phyloP scores from a whole-genome alignment of 2,888 invertebrate genomes.

The Atethmia centrago region DNA sequence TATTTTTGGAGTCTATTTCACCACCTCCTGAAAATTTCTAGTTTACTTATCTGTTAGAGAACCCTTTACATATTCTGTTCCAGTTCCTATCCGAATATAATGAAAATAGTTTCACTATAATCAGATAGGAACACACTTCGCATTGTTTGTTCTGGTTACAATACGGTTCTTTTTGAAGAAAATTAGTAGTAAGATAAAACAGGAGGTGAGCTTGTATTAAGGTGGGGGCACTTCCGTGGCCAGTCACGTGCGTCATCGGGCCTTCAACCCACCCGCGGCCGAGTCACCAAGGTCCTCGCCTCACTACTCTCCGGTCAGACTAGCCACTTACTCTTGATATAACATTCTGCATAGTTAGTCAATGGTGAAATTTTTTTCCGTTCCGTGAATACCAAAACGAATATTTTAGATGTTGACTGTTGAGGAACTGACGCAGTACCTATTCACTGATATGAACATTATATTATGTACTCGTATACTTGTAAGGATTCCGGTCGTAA shows the following conservation, averaged over 20 bases:
- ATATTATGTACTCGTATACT: slow-evolving; percentile 3
- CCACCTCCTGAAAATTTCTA: not conserved
- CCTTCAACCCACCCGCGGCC: slow-evolving; percentile 75
- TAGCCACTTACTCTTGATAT: slow-evolving; percentile 47
- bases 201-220: slow-evolving; percentile 50
- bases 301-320: slow-evolving; percentile 59
- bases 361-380: slow-evolving; percentile 31
- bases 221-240: slow-evolving; percentile 71
- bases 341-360: slow-evolving; percentile 48
- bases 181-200: slow-evolving; percentile 38
- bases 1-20: not conserved
- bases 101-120: not conserved
- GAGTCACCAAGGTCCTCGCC: slow-evolving; percentile 73
- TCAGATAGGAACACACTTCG: not conserved
- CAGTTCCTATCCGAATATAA: not conserved
- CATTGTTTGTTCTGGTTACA: slow-evolving; percentile 19
- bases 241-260: slow-evolving; percentile 75
- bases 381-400: slow-evolving; percentile 25
- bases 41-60: not conserved
- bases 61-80: not conserved
- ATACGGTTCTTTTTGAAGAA: slow-evolving; percentile 16
- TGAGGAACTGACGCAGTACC: slow-evolving; percentile 12
- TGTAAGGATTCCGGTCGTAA: not conserved
- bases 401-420: slow-evolving; percentile 19
- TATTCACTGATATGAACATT: not conserved